A percentile compares a stretch with the other conserved stretches of the same genome.
These are phyloP conservation scores for Drosophila tristis DNA, from an alignment of 1,140 invertebrate species.

Conservation along the genomic window DNA sequence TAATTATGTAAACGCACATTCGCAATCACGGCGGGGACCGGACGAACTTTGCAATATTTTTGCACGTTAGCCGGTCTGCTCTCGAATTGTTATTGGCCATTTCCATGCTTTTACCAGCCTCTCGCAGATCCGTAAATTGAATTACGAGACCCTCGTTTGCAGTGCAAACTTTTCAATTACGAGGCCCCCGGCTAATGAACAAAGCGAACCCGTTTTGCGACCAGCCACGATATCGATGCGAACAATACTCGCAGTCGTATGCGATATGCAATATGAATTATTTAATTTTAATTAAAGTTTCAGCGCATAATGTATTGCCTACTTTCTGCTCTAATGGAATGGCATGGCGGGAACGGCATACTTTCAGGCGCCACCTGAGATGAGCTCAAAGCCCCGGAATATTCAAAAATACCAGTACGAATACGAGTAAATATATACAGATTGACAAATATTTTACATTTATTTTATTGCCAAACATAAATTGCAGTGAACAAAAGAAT, in stretches of 20 bases:
- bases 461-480: conserved; percentile 73
- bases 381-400: background rate
- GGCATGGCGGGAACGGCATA: background rate
- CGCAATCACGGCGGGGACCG: conserved; percentile 3
- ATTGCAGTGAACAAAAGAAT: conserved; percentile 59
- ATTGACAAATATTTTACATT: conserved; percentile 63
- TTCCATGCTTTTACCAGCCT: conserved; percentile 32
- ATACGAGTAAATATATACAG: background rate
- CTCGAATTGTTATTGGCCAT: conserved; percentile 55
- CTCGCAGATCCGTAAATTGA: conserved; percentile 49
- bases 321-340: conserved; percentile 33
- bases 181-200: conserved; percentile 60
- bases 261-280: conserved; percentile 64
- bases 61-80: conserved; percentile 23
- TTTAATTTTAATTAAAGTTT: conserved; percentile 75
- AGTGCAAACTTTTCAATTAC: conserved; percentile 69
- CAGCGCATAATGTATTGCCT: conserved; percentile 31
- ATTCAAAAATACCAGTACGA: conserved; percentile 1
- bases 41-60: conserved; percentile 36
- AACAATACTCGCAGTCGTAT: conserved; percentile 14
- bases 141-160: conserved; percentile 42
- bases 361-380: conserved; percentile 35
- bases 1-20: conserved; percentile 65
- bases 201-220: conserved; percentile 41
- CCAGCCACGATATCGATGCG: conserved; percentile 14